Evolutionary conservation across 2,797 vertebrate species (phyloP).

Genomic region (Melanogrammus aeglefinus): DNA sequence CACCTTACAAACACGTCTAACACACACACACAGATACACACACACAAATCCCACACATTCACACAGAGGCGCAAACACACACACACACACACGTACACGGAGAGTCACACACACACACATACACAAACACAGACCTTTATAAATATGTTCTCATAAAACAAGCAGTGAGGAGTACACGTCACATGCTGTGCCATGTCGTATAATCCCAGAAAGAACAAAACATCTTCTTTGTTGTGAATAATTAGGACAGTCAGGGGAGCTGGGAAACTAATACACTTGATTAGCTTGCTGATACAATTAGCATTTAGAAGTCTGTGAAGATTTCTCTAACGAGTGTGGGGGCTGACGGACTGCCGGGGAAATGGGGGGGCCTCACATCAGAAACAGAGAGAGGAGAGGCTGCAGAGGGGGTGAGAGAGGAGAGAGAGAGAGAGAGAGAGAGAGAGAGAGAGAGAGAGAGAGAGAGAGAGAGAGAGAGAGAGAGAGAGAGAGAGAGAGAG

Average conservation of each 20-base stretch:
- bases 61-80: neutral
- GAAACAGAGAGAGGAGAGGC: slow-evolving; percentile 14
- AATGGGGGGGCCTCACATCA: slow-evolving; percentile 17
- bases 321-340: slow-evolving; percentile 42
- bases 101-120: too few species aligned
- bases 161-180: neutral
- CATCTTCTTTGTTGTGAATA: slow-evolving; percentile 38
- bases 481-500: neutral
- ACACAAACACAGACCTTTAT: neutral
- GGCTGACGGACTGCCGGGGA: slow-evolving; percentile 24
- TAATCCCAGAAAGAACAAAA: slow-evolving; percentile 1
- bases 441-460: neutral
- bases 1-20: too few species aligned
- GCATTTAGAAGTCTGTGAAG: slow-evolving; percentile 61
- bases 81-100: too few species aligned
- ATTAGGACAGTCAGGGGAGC: slow-evolving; percentile 63
- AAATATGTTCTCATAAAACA: neutral
- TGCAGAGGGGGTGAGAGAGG: too few species aligned
- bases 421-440: slow-evolving; percentile 14
- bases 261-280: slow-evolving; percentile 69
- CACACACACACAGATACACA: too few species aligned
- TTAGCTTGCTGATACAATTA: slow-evolving; percentile 69
- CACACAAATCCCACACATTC: too few species aligned
- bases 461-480: too few species aligned
- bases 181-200: neutral